Conservation (phyloP, 2,888 invertebrate genomes). For the Melitaea athalia region DNA sequence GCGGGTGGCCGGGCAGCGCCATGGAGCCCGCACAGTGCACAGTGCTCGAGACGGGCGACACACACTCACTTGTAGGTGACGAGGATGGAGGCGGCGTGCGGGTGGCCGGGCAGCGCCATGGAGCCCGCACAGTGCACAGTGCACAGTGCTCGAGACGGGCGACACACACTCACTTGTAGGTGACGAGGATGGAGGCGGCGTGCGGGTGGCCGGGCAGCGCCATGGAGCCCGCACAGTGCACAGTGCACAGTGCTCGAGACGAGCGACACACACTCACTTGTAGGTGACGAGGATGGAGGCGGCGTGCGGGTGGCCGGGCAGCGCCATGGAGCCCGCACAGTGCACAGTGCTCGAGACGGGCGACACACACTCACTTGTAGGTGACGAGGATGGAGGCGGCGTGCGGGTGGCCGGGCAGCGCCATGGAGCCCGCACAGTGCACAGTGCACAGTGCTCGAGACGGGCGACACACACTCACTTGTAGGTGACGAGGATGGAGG, state of each 20-base stretch:
- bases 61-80: conserved; percentile 76
- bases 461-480: conserved; percentile 49
- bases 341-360: not conserved
- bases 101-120: conserved; percentile 86
- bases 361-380: conserved; percentile 54
- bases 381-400: conserved; percentile 89
- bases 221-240: conserved; percentile 85
- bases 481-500: conserved; percentile 87
- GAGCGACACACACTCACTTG: conserved; percentile 50
- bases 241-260: not conserved
- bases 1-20: conserved; percentile 85
- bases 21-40: conserved; percentile 83
- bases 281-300: conserved; percentile 88
- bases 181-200: conserved; percentile 89
- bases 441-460: not conserved
- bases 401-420: conserved; percentile 82
- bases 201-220: conserved; percentile 84
- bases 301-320: conserved; percentile 80
- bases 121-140: conserved; percentile 77
- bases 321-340: conserved; percentile 87
- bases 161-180: conserved; percentile 57
- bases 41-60: not conserved
- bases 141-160: not conserved
- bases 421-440: conserved; percentile 86
- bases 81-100: conserved; percentile 88